These are phyloP conservation scores for Nezara viridula DNA, from an alignment of 2,888 invertebrate species.

Conservation along the genomic window DNA sequence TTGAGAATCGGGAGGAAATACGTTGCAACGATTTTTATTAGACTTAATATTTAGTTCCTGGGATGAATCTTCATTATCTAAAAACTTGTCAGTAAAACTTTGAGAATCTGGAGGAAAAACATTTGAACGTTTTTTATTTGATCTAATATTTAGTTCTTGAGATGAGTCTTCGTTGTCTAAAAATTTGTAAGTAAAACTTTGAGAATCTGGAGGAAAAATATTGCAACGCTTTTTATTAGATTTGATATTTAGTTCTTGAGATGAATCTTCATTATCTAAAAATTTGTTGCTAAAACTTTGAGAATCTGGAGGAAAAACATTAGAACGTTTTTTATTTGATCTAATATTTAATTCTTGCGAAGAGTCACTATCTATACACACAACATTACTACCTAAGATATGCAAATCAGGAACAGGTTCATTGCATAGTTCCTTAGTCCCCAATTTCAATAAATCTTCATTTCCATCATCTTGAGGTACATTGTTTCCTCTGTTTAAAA, in stretches of 20 bases:
- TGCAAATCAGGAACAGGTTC: not conserved
- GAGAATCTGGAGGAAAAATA: constrained; percentile 48
- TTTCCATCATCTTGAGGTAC: not conserved
- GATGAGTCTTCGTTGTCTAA: not conserved
- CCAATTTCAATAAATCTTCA: not conserved
- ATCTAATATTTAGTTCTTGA: constrained; percentile 28
- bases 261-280: constrained; percentile 14
- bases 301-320: constrained; percentile 44
- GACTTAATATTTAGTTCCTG: constrained; percentile 32
- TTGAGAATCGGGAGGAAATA: constrained; percentile 48
- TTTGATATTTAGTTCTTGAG: constrained; percentile 42
- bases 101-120: constrained; percentile 47
- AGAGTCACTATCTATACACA: constrained; percentile 2
- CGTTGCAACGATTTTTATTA: constrained; percentile 50
- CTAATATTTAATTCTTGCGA: constrained; percentile 35
- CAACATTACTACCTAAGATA: not conserved
- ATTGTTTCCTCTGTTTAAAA: not conserved
- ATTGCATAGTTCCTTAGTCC: not conserved
- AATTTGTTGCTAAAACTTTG: not conserved
- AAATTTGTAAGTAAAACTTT: constrained; percentile 6
- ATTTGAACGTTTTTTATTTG: constrained; percentile 23
- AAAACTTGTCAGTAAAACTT: not conserved
- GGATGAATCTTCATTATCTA: constrained; percentile 6
- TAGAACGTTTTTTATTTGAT: constrained; percentile 47
- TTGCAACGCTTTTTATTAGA: constrained; percentile 30